Evolutionary conservation across 2,797 vertebrate species (phyloP), one percentile per base, ranked within the genome.

Genomic region (Myioborus melanocephalus): DNA sequence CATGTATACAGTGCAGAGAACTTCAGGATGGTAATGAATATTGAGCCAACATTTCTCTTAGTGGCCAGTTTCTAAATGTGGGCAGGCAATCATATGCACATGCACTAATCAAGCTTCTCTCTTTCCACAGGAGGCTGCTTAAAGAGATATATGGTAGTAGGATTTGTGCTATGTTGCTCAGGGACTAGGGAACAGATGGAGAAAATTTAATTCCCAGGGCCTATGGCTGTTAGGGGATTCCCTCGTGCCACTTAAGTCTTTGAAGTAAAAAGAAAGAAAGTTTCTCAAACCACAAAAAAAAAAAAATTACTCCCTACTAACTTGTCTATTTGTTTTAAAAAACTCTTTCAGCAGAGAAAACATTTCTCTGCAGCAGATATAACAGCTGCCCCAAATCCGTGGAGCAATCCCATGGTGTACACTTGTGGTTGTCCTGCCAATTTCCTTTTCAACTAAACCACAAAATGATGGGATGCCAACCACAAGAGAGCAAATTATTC

Each of bases 181-280:
- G 95, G 82, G 93, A 97, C 95, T 93, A 96, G 65, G 63, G 83
- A 97, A 97, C 97, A 97, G 97, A 97, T 96, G 97, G 96, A 93
- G 93, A 93, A 97, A 97, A 97, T 71, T 91, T 89, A 97, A 97
- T 97, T 98, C 97, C 98, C 97, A 96, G 93, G 89, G 94, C 76
- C 96, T 96, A 83, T 92, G 93, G 94, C 96, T 97, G 96, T 95
- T 97, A 96, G 82, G 96, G 71, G 76, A 91, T 96, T 90, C 92
- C 94, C 95, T 89, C 22, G 15, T 95, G 91, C 69, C 95, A 93
- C 90, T 97, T 97, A 94, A 95, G 94, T 92, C 95, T 98, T 98
- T 97, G 95, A 98, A 98, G 97, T 92, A 96, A 94, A 89, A 95
- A 88, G 94, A 84, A 83, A 88, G 88, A 89, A 97, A 93, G 47